phyloP scores from a whole-genome alignment of 2,113 vertebrate genomes.

The Tyrannus savana region DNA sequence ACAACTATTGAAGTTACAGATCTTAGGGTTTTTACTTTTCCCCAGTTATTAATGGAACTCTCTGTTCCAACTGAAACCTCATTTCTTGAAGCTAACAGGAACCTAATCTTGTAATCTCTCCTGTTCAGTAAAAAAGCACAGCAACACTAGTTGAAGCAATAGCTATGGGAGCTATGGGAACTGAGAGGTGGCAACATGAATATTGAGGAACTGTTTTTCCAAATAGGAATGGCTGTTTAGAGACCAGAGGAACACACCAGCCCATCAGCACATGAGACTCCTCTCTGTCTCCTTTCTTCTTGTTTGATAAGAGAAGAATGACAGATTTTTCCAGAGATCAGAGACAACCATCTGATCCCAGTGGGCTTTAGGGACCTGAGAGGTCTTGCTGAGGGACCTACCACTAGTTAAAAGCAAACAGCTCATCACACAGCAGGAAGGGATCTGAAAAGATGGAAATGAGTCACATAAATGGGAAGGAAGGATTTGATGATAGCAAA shows the following conservation, averaged over 20 bases:
- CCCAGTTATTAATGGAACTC: neutral
- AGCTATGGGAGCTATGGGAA: neutral
- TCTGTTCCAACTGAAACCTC: neutral
- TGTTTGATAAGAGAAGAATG: neutral
- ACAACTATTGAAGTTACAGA: neutral
- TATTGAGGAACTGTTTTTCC: neutral
- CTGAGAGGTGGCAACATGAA: neutral
- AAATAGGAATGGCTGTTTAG: neutral
- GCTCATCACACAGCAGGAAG: neutral
- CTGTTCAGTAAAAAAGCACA: neutral
- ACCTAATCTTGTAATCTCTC: neutral
- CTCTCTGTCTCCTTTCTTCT: neutral
- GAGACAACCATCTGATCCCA: conserved; percentile 3
- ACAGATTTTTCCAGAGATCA: conserved; percentile 31
- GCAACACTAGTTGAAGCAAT: neutral
- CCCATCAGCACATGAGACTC: neutral
- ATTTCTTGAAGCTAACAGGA: neutral
- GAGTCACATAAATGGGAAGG: neutral
- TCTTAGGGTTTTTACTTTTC: neutral
- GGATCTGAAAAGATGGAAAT: conserved; percentile 35
- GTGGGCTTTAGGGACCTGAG: neutral
- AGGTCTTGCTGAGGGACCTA: conserved; percentile 14
- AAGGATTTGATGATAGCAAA: neutral
- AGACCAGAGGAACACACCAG: neutral
- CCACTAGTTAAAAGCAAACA: conserved; percentile 14